These are phyloP conservation scores for Aleiodes alternator DNA, from an alignment of 2,888 invertebrate species.

Conservation along the genomic window DNA sequence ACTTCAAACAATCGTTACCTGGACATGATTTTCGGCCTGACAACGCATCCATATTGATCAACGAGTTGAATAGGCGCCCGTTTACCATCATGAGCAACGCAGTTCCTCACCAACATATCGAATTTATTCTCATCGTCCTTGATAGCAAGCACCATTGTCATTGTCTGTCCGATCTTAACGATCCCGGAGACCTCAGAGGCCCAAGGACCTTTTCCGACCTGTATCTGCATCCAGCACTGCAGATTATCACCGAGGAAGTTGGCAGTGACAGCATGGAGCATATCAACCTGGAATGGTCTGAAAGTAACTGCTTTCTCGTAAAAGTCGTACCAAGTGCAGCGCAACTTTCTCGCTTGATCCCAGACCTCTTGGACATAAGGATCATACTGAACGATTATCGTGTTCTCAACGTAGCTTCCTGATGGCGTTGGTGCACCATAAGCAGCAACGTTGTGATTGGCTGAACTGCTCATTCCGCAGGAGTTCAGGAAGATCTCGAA, in stretches of 20 bases:
- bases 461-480: slow-evolving; percentile 96
- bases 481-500: slow-evolving; percentile 96
- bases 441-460: slow-evolving; percentile 88
- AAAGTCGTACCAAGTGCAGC: slow-evolving; percentile 97
- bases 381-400: slow-evolving; percentile 96
- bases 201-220: slow-evolving; percentile 97
- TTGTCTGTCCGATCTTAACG: slow-evolving; percentile 96
- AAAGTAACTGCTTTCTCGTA: slow-evolving; percentile 97
- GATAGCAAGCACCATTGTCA: slow-evolving; percentile 97
- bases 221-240: slow-evolving; percentile 98
- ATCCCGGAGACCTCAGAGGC: slow-evolving; percentile 97
- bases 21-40: slow-evolving; percentile 95
- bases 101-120: slow-evolving; percentile 95
- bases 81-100: slow-evolving; percentile 96
- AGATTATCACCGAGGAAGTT: slow-evolving; percentile 97
- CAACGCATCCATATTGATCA: slow-evolving; percentile 95
- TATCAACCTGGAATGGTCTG: slow-evolving; percentile 96
- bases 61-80: slow-evolving; percentile 94
- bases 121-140: slow-evolving; percentile 97
- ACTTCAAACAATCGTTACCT: slow-evolving; percentile 60
- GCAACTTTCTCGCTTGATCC: slow-evolving; percentile 94
- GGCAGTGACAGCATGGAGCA: slow-evolving; percentile 95
- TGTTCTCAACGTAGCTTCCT: slow-evolving; percentile 95
- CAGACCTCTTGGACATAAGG: slow-evolving; percentile 96
- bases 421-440: slow-evolving; percentile 93